Percentiles rank a stretch among this genome's conserved stretches.
Conservation (phyloP, 2,113 vertebrate species). For the Heterocephalus glaber region DNA sequence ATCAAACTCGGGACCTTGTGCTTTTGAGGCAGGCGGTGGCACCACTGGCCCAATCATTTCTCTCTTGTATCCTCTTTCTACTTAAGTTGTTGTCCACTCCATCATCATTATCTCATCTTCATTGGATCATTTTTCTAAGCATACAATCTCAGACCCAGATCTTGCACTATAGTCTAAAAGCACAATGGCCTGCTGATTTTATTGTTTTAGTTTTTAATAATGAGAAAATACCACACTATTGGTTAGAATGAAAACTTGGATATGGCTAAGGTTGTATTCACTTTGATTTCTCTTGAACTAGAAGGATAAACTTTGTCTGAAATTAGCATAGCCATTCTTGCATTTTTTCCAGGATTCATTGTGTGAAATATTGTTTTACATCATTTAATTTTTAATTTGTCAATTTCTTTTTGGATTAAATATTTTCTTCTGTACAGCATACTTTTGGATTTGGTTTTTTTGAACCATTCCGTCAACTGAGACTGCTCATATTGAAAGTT, state of each 20-base stretch:
- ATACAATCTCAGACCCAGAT: neutral
- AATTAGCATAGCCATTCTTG: neutral
- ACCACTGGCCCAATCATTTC: too few species aligned
- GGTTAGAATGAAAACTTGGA: neutral
- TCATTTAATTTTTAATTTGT: too few species aligned
- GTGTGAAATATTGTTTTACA: too few species aligned
- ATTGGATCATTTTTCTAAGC: neutral
- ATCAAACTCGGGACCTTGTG: too few species aligned
- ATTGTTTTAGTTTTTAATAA: neutral
- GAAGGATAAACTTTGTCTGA: neutral
- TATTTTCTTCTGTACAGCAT: too few species aligned
- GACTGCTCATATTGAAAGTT: too few species aligned
- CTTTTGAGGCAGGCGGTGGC: too few species aligned
- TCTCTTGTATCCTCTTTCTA: neutral
- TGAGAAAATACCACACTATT: neutral
- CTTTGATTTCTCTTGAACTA: neutral
- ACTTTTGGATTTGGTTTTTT: too few species aligned
- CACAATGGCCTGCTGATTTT: neutral
- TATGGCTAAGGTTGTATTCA: neutral
- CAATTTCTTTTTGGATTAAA: too few species aligned
- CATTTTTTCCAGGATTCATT: neutral
- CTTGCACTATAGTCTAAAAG: neutral
- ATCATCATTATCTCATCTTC: too few species aligned
- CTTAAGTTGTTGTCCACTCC: neutral
- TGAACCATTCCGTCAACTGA: too few species aligned